Base-by-base conservation (phyloP, 2,797 vertebrate species). In the Siniperca undulata region DNA sequence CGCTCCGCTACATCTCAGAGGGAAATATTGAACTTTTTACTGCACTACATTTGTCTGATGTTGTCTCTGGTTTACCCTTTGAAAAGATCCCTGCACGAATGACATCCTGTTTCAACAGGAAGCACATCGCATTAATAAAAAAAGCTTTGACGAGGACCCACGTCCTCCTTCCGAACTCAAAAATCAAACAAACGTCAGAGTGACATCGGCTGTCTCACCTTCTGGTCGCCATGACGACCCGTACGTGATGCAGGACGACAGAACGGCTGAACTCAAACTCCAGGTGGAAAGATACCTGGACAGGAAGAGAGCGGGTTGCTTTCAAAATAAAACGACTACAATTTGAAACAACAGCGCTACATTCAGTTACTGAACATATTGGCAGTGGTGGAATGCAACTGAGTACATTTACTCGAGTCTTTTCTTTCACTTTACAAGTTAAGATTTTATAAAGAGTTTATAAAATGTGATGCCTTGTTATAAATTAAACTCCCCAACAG, bases 191-290 rank as follows among this genome's bases (percentile, higher is more conserved):
- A 20, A 34, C 3, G 8, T 36, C 12, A 46, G 2, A 12, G 17
- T 38, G 11, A 13, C 24, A 4, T 34, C n/a, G 50, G 16, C 14
- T 34, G 40, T 38, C 83, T 87, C 70, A 98, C 97, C 97, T 98
- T 94, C 69, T 95, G 78, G 95, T 86, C 0, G 81, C 62, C 84
- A 99, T 89, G 78, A 84, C 67, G 73, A 99, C 91, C 71, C 94
- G 95, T 72, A 97, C 44, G 56, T 95, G 94, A 66, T 97, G 96
- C 80, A 98, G 92, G 87, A 98, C 97, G 64, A 96, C 3, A 0
- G 93, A 95, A 10, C 93, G 97, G 91, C 95, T 98, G 93, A 99
- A 97, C 78, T 99, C 97, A 17, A 98, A 97, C 94, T 99, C 98
- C 87, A 99, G 89, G 4, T 93, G 96, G 88, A 99, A 98, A 46